Base-by-base conservation (phyloP, 2,888 invertebrate species). In the Mamestra brassicae region DNA sequence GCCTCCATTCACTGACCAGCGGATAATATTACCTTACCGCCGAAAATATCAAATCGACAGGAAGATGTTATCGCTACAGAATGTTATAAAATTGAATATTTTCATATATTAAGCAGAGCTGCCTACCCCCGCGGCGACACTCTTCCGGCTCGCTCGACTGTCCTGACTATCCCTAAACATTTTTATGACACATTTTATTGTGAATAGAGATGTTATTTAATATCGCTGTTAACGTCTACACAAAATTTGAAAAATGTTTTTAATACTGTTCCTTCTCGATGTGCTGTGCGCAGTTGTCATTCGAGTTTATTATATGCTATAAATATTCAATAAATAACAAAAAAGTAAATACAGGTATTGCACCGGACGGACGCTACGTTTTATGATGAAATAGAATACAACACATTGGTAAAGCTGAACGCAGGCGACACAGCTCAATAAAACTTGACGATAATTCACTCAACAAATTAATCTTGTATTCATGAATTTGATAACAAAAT, bases 21-120 rank as follows among this genome's bases (percentile, higher is more conserved):
- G 90, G 93, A 94, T 95, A 94, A 94, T 91, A 94, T 96, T 95
- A 95, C 96, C 92, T 94, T 93, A 95, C 94, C 95, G 95, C 95
- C 95, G 95, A 96, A 96, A 96, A 95, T 95, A 95, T 96, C 95
- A 95, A 95, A 95, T 96, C 96, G 96, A 95, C 96, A 95, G 93
- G 90, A 91, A 94, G 96, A 96, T 96, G 94, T 94, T 96, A 96
- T 96, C 96, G 94, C 90, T 89, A 88, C 88, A 94, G 93, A 96
- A 95, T 94, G 94, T 95, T 95, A 94, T 95, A 95, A 96, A 96
- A 95, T 96, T 96, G 95, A 96, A 96, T 96, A 96, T 95, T 96
- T 95, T 93, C 94, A 93, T 94, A 93, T 93, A 91, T 94, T 85
- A 88, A 73, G 80, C 92, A 91, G 90, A 90, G 89, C 87, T 89